Conservation (phyloP, 2,113 vertebrate species). For the Ia io region DNA sequence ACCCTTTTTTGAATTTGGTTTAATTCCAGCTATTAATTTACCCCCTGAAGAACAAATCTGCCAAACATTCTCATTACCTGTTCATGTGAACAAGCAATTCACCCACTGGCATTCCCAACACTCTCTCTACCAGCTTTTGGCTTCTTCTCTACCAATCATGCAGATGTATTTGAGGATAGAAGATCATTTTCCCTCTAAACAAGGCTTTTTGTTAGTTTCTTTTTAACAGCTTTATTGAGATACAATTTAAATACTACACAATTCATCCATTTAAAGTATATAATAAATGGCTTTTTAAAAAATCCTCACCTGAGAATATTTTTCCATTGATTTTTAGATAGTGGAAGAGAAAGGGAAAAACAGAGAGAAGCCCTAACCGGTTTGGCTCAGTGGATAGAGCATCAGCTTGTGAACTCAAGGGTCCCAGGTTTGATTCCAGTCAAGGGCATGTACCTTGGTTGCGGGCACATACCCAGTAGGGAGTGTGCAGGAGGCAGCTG, state of each 20-base stretch:
- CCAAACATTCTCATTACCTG: conserved; percentile 32
- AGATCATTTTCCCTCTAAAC: not conserved
- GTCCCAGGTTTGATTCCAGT: too few relatives aligned
- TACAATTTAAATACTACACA: not conserved
- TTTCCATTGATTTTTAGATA: too few relatives aligned
- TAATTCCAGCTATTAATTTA: conserved; percentile 55
- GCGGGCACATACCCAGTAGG: too few relatives aligned
- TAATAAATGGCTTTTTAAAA: not conserved
- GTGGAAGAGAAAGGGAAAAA: too few relatives aligned
- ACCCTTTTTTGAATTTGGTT: conserved; percentile 44
- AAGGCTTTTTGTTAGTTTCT: not conserved
- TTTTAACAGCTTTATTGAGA: conserved; percentile 12
- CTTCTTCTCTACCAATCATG: not conserved
- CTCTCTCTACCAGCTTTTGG: not conserved
- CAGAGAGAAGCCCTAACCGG: too few relatives aligned
- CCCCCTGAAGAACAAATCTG: conserved; percentile 13
- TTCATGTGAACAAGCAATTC: conserved; percentile 23
- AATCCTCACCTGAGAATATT: too few relatives aligned
- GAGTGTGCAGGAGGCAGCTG: too few relatives aligned
- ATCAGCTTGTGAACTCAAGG: too few relatives aligned
- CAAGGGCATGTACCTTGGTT: too few relatives aligned
- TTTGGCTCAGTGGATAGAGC: too few relatives aligned
- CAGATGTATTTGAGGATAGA: not conserved
- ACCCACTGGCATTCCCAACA: not conserved
- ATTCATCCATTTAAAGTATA: not conserved